Percentiles rank a stretch among this genome's conserved stretches.
These are phyloP conservation scores for Drepanosiphum platanoidis DNA, from an alignment of 2,888 invertebrate species.

Conservation along the genomic window DNA sequence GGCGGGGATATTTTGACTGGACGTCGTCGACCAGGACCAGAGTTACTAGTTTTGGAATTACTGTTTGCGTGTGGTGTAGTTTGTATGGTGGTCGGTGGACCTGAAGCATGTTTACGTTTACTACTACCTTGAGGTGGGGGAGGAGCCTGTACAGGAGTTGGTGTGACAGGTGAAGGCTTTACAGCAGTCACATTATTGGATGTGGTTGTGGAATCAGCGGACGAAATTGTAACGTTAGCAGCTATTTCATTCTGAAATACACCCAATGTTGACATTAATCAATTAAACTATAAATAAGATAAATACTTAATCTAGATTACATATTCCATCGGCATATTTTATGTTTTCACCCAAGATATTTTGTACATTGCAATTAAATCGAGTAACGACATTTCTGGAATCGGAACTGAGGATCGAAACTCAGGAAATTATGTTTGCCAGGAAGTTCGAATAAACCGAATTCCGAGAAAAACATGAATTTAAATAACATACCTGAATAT, in stretches of 20 bases:
- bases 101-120: conserved; percentile 71
- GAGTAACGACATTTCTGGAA: conserved; percentile 56
- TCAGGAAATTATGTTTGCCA: conserved; percentile 56
- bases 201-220: conserved; percentile 44
- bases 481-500: conserved; percentile 75
- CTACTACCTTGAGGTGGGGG: conserved; percentile 68
- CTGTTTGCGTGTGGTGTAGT: conserved; percentile 49
- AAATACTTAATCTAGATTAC: too few relatives aligned
- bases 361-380: conserved; percentile 44
- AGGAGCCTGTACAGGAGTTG: neutral
- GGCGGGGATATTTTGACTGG: conserved; percentile 46
- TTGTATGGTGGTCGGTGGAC: conserved; percentile 66
- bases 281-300: too few relatives aligned
- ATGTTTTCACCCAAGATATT: neutral
- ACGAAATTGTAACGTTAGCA: conserved; percentile 42
- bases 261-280: neutral
- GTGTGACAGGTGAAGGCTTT: conserved; percentile 11
- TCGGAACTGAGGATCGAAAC: conserved; percentile 61
- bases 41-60: conserved; percentile 52
- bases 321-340: neutral
- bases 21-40: conserved; percentile 38
- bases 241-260: conserved; percentile 56
- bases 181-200: neutral
- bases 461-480: conserved; percentile 55
- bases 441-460: conserved; percentile 58